Percentiles rank a stretch among this genome's conserved stretches.
phyloP scores from a whole-genome alignment of 92 coral and sea anemone genomes.

The Epizoanthus stellaris region DNA sequence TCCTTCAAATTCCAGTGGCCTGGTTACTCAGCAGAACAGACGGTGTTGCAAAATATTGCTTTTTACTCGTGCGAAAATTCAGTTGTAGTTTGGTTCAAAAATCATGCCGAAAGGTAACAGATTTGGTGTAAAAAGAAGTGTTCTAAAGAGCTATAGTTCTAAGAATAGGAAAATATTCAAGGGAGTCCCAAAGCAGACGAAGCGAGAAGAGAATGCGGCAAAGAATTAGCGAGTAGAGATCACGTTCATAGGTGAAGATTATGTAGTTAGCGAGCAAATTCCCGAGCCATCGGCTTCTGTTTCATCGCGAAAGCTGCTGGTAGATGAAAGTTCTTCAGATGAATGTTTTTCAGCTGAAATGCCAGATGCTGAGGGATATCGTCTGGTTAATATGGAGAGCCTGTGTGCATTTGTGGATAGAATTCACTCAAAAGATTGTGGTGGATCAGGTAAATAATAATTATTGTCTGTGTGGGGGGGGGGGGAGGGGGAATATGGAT shows the following conservation, averaged over 20 bases:
- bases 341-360: constrained; percentile 29
- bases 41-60: not conserved
- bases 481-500: constrained; percentile 52
- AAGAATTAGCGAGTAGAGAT: constrained; percentile 23
- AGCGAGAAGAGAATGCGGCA: not conserved
- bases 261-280: constrained; percentile 18
- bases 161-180: constrained; percentile 16
- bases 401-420: constrained; percentile 32
- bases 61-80: not conserved
- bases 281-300: constrained; percentile 25
- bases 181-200: constrained; percentile 22
- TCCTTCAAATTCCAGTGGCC: not conserved
- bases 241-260: constrained; percentile 17
- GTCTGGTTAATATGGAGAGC: constrained; percentile 34
- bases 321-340: constrained; percentile 26
- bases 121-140: constrained; percentile 1
- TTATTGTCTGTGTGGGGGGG: constrained; percentile 8
- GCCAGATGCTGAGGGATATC: constrained; percentile 49
- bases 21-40: constrained; percentile 12
- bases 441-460: constrained; percentile 5
- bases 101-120: constrained; percentile 4
- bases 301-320: constrained; percentile 8
- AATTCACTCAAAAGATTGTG: constrained; percentile 30
- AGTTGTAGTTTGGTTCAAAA: too few relatives aligned
- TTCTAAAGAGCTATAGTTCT: constrained; percentile 27